Evolutionary conservation across 2,113 vertebrate species (phyloP).

Genomic region (Elephantulus edwardii): DNA sequence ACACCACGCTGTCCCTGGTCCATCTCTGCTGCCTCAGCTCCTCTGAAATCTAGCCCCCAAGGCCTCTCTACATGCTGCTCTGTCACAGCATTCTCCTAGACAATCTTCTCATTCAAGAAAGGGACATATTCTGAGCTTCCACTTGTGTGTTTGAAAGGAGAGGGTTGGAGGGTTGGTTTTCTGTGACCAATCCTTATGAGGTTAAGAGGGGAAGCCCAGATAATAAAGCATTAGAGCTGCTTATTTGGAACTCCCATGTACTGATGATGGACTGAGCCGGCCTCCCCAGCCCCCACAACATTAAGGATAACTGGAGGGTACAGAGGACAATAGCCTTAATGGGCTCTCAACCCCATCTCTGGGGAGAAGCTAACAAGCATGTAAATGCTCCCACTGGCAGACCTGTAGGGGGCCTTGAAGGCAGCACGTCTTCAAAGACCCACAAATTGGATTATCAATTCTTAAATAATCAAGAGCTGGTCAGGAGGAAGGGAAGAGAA

Average conservation of each 20-base stretch:
- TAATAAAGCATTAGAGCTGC: neutral
- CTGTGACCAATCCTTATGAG: too few species aligned
- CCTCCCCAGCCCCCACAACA: neutral
- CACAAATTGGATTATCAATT: constrained; percentile 63
- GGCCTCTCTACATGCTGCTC: neutral
- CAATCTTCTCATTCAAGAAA: neutral
- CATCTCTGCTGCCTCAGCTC: neutral
- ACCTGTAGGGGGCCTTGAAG: neutral
- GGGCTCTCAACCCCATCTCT: neutral
- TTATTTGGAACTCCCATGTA: neutral
- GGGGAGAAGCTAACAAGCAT: constrained; percentile 47
- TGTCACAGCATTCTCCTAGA: neutral
- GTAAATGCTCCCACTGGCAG: constrained; percentile 48
- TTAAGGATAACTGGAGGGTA: neutral
- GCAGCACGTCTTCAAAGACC: constrained; percentile 40
- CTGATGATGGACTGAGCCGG: neutral
- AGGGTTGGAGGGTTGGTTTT: neutral
- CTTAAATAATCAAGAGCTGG: neutral
- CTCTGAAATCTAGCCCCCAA: neutral
- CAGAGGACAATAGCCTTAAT: neutral
- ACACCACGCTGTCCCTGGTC: neutral
- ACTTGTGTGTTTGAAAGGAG: neutral
- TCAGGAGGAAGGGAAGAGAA: neutral
- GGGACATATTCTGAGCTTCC: neutral
- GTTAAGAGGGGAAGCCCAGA: neutral